phyloP scores from a whole-genome alignment of 1,140 invertebrate genomes.

The Trichogramma pretiosum region DNA sequence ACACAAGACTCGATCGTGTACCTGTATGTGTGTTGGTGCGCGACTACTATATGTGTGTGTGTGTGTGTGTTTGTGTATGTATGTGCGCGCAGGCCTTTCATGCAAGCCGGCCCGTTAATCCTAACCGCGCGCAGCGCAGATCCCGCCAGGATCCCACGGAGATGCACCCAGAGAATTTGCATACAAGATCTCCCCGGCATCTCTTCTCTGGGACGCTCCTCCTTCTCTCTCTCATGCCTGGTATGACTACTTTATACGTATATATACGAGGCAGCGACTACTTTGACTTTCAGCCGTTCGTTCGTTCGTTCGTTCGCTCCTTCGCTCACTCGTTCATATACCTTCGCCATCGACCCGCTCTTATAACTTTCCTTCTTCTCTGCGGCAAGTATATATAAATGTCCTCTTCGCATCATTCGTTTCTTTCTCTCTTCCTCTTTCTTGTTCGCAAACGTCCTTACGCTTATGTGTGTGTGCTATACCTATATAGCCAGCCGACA shows the following conservation, averaged over 20 bases:
- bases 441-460: too few relatives aligned
- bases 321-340: too few relatives aligned
- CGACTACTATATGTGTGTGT: not conserved
- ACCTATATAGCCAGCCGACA: too few relatives aligned
- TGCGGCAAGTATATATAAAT: not conserved
- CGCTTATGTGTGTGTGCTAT: too few relatives aligned
- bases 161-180: slow-evolving; percentile 46
- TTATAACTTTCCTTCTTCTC: slow-evolving; percentile 25
- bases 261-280: too few relatives aligned
- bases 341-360: slow-evolving; percentile 31
- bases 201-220: slow-evolving; percentile 27
- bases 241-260: too few relatives aligned
- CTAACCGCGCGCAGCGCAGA: too few relatives aligned
- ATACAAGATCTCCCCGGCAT: slow-evolving; percentile 45
- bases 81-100: too few relatives aligned
- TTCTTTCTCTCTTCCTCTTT: slow-evolving; percentile 7
- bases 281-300: slow-evolving; percentile 15
- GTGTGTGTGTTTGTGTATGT: slow-evolving; percentile 17
- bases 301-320: too few relatives aligned
- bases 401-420: slow-evolving; percentile 28
- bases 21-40: too few relatives aligned
- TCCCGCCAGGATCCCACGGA: slow-evolving; percentile 45
- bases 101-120: slow-evolving; percentile 46
- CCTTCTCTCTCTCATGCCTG: slow-evolving; percentile 10
- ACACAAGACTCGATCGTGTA: too few relatives aligned